Evolutionary conservation across 2,113 vertebrate species (phyloP).

Genomic region (Struthio camelus): DNA sequence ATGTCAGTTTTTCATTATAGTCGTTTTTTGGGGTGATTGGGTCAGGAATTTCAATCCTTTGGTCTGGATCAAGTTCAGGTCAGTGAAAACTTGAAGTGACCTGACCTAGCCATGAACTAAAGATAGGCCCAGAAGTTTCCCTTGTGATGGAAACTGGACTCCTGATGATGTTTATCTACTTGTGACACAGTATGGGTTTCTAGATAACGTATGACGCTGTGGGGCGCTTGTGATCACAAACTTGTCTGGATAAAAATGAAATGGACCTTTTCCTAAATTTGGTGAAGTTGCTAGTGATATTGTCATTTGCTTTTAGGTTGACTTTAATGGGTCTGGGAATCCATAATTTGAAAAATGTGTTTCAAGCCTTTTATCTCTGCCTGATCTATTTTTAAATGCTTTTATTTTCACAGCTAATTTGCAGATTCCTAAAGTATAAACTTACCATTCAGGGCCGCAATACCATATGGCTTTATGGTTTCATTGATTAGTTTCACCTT

Average conservation of each 20-base stretch:
- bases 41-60: constrained; percentile 65
- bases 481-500: constrained; percentile 71
- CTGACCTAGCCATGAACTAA: constrained; percentile 69
- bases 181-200: constrained; percentile 46
- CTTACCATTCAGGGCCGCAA: constrained; percentile 27
- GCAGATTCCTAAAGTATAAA: constrained; percentile 48
- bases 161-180: constrained; percentile 64
- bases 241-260: background rate
- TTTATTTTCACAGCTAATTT: constrained; percentile 69
- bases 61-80: constrained; percentile 70
- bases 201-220: constrained; percentile 54
- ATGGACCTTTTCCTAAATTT: constrained; percentile 7
- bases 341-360: constrained; percentile 61
- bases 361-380: constrained; percentile 53
- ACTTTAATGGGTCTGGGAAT: background rate
- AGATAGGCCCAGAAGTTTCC: constrained; percentile 54
- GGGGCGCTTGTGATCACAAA: background rate
- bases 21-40: constrained; percentile 40
- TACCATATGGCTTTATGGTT: constrained; percentile 57
- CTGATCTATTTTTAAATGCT: constrained; percentile 60
- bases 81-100: constrained; percentile 62
- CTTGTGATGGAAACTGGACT: constrained; percentile 59
- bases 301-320: constrained; percentile 42
- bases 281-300: background rate
- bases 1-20: constrained; percentile 60